Base-by-base conservation (phyloP, 2,888 invertebrate genomes). In the Norana najaformis region DNA sequence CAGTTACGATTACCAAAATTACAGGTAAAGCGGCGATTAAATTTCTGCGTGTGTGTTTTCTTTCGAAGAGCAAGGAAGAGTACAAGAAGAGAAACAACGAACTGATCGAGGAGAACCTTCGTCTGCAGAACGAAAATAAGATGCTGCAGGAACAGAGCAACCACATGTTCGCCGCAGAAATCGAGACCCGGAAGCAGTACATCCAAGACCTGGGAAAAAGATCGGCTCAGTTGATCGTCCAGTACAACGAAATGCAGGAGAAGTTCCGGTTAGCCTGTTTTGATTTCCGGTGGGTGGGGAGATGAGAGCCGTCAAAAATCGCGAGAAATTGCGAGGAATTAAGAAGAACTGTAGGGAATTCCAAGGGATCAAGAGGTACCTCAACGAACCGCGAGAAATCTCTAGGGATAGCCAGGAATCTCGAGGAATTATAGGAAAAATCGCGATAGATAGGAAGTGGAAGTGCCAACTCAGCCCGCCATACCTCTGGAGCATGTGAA, bases 61-160 rank as follows among this genome's bases (percentile, higher is more conserved):
- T 20, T 37, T 85, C 36, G 0, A 53, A 85, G 85, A 85, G 11
- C 23, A 85, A 85, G 37, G 85, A 85, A 0, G 85, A 85, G 23
- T 37, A 36, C 36, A 85, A 85, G 85, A 85, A 85, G 85, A 85
- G 37, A 23, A 85, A 85, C 18, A 85, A 35, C 85, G 85, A 85
- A 0, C 37, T 85, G 85, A 85, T 85, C 36, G 85, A 85, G 37
- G 85, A 85, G 85, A 85, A 85, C n/a, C 0, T 23, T 0, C 85
- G 85, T 4, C 85, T 85, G 36, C 85, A 85, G 85, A 85, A 36
- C 35, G 85, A 85, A n/a, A 85, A 85, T 35, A 3, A 35, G 6
- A 11, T 20, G 85, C 16, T 85, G 85, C 18, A 20, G 20, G 85
- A 35, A 0, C 36, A 85, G 36, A 37, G 20, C 20, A 6, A 18